Evolutionary conservation across 2,888 invertebrate species (phyloP).

Genomic region (Toxonevra muliebris): DNA sequence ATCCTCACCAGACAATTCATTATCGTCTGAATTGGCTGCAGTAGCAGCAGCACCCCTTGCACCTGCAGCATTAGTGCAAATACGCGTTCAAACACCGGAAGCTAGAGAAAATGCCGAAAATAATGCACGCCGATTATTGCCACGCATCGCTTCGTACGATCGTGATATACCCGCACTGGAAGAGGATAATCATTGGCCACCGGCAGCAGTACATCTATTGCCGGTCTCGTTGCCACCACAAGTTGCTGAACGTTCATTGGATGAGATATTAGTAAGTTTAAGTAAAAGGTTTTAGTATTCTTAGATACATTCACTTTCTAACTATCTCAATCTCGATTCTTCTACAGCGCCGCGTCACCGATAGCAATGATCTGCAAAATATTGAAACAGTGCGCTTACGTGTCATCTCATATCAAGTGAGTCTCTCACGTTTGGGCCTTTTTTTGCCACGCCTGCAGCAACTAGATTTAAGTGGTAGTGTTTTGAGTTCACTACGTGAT

Average conservation of each 20-base stretch:
- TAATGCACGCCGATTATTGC: slow-evolving; percentile 25
- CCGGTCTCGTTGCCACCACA: slow-evolving; percentile 66
- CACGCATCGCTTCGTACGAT: slow-evolving; percentile 48
- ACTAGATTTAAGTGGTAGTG: slow-evolving; percentile 74
- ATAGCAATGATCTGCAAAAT: slow-evolving; percentile 65
- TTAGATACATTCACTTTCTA: not conserved
- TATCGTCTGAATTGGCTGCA: slow-evolving; percentile 49
- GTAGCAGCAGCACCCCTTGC: slow-evolving; percentile 10
- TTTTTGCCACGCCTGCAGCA: slow-evolving; percentile 72
- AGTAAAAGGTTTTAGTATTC: not conserved
- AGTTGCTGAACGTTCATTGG: slow-evolving; percentile 70
- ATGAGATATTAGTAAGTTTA: slow-evolving; percentile 69
- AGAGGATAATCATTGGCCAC: slow-evolving; percentile 58
- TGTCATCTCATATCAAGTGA: slow-evolving; percentile 73
- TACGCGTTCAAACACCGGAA: slow-evolving; percentile 33
- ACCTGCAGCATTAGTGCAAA: slow-evolving; percentile 43
- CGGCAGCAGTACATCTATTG: slow-evolving; percentile 68
- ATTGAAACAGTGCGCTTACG: slow-evolving; percentile 71
- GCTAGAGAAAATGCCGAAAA: slow-evolving; percentile 12
- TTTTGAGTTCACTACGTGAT: slow-evolving; percentile 73
- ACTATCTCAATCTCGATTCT: not conserved
- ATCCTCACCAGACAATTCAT: slow-evolving; percentile 58
- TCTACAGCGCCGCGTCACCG: slow-evolving; percentile 63
- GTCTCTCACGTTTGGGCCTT: slow-evolving; percentile 71
- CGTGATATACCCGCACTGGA: slow-evolving; percentile 54